A percentile compares a stretch with the other conserved stretches of the same genome.
phyloP scores from a whole-genome alignment of 2,888 invertebrate species.

The Epinotia ramella region DNA sequence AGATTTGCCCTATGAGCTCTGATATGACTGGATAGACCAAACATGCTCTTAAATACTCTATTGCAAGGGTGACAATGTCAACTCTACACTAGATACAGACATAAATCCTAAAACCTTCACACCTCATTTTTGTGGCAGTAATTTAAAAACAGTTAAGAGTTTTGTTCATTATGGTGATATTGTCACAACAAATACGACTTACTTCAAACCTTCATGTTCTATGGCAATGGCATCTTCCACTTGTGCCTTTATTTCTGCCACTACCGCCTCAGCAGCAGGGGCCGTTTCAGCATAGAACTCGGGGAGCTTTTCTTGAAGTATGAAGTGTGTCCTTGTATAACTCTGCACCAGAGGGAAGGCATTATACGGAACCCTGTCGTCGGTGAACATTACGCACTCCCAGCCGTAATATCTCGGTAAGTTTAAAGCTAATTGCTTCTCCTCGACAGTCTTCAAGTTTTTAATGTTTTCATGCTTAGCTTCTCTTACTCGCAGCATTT shows the following conservation, averaged over 20 bases:
- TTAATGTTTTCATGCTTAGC: slow-evolving; percentile 86
- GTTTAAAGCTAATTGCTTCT: slow-evolving; percentile 93
- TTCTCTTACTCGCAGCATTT: slow-evolving; percentile 75
- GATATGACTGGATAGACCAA: no score
- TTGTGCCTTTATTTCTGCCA: slow-evolving; percentile 82
- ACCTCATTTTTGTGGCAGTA: no score
- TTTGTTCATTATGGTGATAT: background rate
- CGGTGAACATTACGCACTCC: slow-evolving; percentile 86
- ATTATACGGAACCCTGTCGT: slow-evolving; percentile 87
- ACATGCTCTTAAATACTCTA: no score
- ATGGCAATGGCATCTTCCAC: slow-evolving; percentile 88
- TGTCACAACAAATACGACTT: slow-evolving; percentile 58
- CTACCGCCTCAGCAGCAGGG: slow-evolving; percentile 74
- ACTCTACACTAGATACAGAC: background rate
- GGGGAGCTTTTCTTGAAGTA: slow-evolving; percentile 86
- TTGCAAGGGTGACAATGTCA: no score
- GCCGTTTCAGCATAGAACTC: slow-evolving; percentile 82
- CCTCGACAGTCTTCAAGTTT: slow-evolving; percentile 90
- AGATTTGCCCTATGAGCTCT: no score
- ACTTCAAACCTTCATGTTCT: slow-evolving; percentile 86
- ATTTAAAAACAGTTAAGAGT: no score
- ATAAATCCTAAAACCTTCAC: background rate
- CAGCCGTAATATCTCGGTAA: slow-evolving; percentile 94
- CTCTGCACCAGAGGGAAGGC: slow-evolving; percentile 89
- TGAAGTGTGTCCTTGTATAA: slow-evolving; percentile 91